phyloP scores from a whole-genome alignment of 2,113 vertebrate genomes.

The Mustelus asterias region DNA sequence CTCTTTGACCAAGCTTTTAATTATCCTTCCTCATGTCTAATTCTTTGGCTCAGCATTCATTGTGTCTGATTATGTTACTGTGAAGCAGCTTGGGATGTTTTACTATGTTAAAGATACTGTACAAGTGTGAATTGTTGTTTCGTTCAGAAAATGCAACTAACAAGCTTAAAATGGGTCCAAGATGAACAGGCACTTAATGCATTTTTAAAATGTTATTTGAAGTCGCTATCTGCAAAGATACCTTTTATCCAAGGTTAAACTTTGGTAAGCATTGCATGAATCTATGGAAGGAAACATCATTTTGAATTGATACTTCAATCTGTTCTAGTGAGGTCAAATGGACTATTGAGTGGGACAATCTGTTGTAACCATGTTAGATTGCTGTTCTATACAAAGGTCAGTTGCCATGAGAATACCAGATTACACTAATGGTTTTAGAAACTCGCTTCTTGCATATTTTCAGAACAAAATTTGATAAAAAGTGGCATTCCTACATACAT shows the following conservation, averaged over 20 bases:
- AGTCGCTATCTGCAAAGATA: neutral
- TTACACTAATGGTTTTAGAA: neutral
- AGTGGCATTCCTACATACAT: neutral
- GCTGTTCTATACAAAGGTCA: neutral
- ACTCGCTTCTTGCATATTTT: neutral
- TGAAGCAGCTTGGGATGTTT: neutral
- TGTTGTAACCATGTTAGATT: neutral
- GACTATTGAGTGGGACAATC: neutral
- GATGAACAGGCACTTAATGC: neutral
- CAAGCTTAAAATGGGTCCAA: neutral
- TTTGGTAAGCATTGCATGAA: neutral
- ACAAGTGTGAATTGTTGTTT: neutral
- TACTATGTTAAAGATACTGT: neutral
- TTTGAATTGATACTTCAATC: neutral
- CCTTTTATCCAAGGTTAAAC: neutral
- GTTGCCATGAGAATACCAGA: neutral
- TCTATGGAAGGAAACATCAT: neutral
- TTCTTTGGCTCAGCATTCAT: neutral
- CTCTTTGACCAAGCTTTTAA: neutral
- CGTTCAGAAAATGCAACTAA: neutral
- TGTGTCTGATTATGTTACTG: neutral
- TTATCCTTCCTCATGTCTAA: neutral
- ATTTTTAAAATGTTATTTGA: neutral
- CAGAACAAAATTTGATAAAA: neutral
- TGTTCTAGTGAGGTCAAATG: slow-evolving; percentile 3